A percentile compares a stretch with the other conserved stretches of the same genome.
phyloP scores from a whole-genome alignment of 2,113 vertebrate species.

The Odobenus rosmarus region DNA sequence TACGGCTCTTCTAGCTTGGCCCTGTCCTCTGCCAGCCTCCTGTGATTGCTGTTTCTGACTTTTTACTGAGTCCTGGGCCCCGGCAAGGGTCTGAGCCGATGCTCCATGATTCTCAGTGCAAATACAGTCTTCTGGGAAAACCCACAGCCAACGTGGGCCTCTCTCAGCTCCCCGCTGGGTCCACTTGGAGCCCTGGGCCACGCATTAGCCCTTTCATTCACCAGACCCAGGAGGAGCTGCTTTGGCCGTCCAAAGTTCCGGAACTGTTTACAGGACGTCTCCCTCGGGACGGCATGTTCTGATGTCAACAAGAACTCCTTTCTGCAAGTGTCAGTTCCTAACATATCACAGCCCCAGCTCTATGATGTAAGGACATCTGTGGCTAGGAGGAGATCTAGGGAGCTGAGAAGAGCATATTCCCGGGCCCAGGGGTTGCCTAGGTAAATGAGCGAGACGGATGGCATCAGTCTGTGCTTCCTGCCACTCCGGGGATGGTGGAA shows the following conservation, averaged over 20 bases:
- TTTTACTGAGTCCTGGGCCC: not conserved
- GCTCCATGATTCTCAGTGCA: not conserved
- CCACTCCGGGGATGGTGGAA: not conserved
- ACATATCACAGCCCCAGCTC: not conserved
- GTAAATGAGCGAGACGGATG: not conserved
- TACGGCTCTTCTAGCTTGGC: not conserved
- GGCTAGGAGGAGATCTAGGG: not conserved
- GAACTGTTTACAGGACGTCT: not conserved
- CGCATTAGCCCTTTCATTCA: not conserved
- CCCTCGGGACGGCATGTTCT: not conserved
- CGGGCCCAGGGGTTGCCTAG: not conserved
- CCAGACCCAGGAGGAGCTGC: not conserved
- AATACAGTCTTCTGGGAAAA: not conserved
- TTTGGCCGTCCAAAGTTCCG: not conserved
- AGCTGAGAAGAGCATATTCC: not conserved
- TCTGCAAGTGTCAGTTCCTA: not conserved
- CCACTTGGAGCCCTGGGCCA: not conserved
- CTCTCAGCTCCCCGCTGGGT: not conserved
- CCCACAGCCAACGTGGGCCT: accelerated
- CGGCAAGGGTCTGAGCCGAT: not conserved
- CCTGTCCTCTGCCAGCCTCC: not conserved
- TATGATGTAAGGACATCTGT: not conserved
- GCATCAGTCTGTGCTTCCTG: not conserved
- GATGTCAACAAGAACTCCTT: not conserved
- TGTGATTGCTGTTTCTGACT: not conserved